These are phyloP conservation scores for Epinotia bilunana DNA, from an alignment of 2,888 invertebrate species.

Conservation along the genomic window DNA sequence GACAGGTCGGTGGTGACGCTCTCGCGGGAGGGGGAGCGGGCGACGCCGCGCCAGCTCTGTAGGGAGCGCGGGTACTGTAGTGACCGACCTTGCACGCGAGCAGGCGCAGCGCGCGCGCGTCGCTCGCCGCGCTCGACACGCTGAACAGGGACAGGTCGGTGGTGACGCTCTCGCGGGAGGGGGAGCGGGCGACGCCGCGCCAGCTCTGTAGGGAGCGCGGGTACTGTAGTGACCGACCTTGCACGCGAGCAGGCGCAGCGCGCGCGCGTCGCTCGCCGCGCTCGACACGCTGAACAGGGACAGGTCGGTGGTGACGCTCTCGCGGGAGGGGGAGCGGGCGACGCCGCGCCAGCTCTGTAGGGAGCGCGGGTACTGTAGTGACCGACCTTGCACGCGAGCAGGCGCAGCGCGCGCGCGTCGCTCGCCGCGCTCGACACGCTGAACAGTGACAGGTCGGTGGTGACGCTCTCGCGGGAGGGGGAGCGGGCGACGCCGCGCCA, in stretches of 20 bases:
- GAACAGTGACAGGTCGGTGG: conserved; percentile 91
- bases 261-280: conserved; percentile 77
- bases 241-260: conserved; percentile 65
- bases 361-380: conserved; percentile 91
- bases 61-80: conserved; percentile 91
- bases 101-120: conserved; percentile 72
- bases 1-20: too few species aligned
- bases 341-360: background rate
- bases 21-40: conserved; percentile 65
- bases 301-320: conserved; percentile 92
- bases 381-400: conserved; percentile 67
- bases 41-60: conserved; percentile 59
- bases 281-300: conserved; percentile 91
- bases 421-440: conserved; percentile 87
- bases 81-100: conserved; percentile 71
- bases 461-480: conserved; percentile 93
- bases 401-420: conserved; percentile 71
- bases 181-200: conserved; percentile 85
- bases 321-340: conserved; percentile 86
- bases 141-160: conserved; percentile 93
- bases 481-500: conserved; percentile 85
- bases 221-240: conserved; percentile 87
- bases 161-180: conserved; percentile 93
- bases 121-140: conserved; percentile 86
- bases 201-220: conserved; percentile 84